phyloP scores from a whole-genome alignment of 1,140 invertebrate species.

The Paraescarpia echinospica region DNA sequence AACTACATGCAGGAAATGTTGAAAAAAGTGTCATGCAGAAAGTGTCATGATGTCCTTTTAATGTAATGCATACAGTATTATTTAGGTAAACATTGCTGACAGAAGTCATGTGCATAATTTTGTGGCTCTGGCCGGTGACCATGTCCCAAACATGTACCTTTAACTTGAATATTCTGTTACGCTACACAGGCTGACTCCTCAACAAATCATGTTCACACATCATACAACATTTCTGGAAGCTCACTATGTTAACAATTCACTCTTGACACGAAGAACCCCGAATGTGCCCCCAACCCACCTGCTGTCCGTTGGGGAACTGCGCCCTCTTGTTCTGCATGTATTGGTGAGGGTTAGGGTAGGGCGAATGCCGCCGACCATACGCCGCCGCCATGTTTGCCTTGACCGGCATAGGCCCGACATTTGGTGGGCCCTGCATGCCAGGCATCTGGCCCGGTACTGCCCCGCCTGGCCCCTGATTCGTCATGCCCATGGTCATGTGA shows the following conservation, averaged over 20 bases:
- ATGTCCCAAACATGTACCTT: too few species aligned
- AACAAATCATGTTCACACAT: background rate
- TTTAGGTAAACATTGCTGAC: too few species aligned
- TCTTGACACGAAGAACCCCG: background rate
- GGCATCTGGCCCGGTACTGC: background rate
- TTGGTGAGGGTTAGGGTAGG: conserved; percentile 48
- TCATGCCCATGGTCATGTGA: conserved; percentile 35
- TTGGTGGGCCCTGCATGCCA: conserved; percentile 30
- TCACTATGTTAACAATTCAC: background rate
- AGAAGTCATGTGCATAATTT: too few species aligned
- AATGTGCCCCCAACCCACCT: background rate
- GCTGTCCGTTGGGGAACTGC: conserved; percentile 43
- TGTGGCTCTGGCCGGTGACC: too few species aligned
- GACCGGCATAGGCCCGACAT: conserved; percentile 23
- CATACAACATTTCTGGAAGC: background rate
- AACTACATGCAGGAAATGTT: too few species aligned
- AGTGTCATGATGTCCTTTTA: too few species aligned
- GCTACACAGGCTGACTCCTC: background rate
- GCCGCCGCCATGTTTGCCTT: conserved; percentile 24
- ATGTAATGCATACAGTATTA: too few species aligned
- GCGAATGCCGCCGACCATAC: conserved; percentile 20
- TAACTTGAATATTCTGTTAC: background rate
- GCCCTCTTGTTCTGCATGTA: conserved; percentile 40
- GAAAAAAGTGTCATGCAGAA: too few species aligned
- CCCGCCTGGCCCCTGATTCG: conserved; percentile 49